phyloP scores from a whole-genome alignment of 2,113 vertebrate genomes.

The human region DNA sequence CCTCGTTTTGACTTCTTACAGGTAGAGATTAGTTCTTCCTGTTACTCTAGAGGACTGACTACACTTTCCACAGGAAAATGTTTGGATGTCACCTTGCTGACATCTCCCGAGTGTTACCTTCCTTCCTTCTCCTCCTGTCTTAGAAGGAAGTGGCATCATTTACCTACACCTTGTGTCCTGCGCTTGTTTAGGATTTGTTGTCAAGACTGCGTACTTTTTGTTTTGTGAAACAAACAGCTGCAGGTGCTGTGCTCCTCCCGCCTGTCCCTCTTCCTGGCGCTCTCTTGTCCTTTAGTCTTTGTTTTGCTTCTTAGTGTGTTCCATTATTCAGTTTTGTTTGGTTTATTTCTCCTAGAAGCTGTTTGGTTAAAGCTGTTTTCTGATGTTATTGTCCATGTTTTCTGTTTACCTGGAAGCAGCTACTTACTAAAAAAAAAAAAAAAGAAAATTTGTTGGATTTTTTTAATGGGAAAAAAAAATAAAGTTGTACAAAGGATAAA shows the following conservation, averaged over 20 bases:
- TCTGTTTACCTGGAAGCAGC: conserved; percentile 82
- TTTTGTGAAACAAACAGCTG: conserved; percentile 69
- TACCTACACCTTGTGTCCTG: conserved; percentile 64
- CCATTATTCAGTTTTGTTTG: conserved; percentile 82
- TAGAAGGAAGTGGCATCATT: conserved; percentile 79
- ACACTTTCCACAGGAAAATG: conserved; percentile 70
- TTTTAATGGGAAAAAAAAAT: conserved; percentile 61
- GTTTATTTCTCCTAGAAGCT: conserved; percentile 82
- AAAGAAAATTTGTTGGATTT: conserved; percentile 56
- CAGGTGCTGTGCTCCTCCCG: conserved; percentile 40
- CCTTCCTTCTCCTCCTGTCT: conserved; percentile 65
- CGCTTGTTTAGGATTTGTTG: conserved; percentile 77
- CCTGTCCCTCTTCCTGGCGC: conserved; percentile 20
- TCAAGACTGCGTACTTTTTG: conserved; percentile 76
- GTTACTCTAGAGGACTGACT: conserved; percentile 74
- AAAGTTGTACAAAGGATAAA: conserved; percentile 78
- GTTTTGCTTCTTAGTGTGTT: conserved; percentile 82
- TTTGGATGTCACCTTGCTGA: conserved; percentile 74
- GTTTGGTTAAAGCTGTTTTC: conserved; percentile 82
- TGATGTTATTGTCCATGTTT: conserved; percentile 82
- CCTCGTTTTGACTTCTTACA: conserved; percentile 79
- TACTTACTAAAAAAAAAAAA: conserved; percentile 40
- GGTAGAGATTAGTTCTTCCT: conserved; percentile 82
- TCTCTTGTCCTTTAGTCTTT: conserved; percentile 73
- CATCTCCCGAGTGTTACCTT: conserved; percentile 66